Conservation (phyloP, 2,888 invertebrate genomes). For the Cosmia pyralina region DNA sequence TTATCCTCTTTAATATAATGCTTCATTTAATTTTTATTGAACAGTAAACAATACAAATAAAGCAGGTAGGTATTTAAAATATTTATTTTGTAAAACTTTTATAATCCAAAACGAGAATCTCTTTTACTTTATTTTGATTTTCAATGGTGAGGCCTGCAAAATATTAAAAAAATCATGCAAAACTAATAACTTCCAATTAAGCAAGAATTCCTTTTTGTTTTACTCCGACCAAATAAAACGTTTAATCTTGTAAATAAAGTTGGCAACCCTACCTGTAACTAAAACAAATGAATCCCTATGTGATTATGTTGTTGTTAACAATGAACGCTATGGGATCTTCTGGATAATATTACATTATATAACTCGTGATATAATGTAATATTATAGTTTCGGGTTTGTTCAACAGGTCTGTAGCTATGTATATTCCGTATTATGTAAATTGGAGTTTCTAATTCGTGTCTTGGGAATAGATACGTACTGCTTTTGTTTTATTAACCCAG, state of each 20-base stretch:
- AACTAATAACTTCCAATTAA: neutral
- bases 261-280: conserved; percentile 60
- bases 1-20: neutral
- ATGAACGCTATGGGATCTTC: conserved; percentile 55
- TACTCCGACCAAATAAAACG: too few relatives aligned
- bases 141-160: too few relatives aligned
- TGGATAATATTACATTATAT: conserved; percentile 19
- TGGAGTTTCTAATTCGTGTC: conserved; percentile 5
- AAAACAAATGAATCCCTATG: conserved; percentile 73
- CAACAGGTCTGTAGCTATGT: conserved; percentile 25
- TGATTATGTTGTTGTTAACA: conserved; percentile 66
- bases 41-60: neutral
- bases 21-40: too few relatives aligned
- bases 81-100: too few relatives aligned
- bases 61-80: neutral
- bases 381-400: conserved; percentile 46
- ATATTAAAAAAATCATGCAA: neutral
- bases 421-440: neutral
- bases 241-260: neutral
- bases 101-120: too few relatives aligned
- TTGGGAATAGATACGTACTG: neutral
- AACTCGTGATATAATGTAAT: conserved; percentile 42
- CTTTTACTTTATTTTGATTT: too few relatives aligned
- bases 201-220: too few relatives aligned
- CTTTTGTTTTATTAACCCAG: neutral